These are phyloP conservation scores for Hassar affinis DNA, from an alignment of 2,113 vertebrate genomes.

Conservation along the genomic window DNA sequence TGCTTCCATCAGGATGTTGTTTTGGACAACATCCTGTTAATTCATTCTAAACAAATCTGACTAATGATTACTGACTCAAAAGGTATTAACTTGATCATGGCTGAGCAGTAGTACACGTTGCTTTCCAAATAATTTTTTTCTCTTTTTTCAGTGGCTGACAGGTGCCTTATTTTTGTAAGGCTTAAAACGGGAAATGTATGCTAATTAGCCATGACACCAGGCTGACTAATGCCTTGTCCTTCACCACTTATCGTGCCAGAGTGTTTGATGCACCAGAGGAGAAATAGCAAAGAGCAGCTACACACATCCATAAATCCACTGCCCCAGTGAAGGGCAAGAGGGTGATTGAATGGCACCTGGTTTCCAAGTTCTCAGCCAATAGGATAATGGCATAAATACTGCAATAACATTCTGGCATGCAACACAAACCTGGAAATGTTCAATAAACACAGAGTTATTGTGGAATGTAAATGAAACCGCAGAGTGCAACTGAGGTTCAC, in stretches of 20 bases:
- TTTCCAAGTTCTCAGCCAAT: slow-evolving; percentile 33
- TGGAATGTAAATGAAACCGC: neutral
- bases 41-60: slow-evolving; percentile 53
- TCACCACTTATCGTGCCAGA: slow-evolving; percentile 8
- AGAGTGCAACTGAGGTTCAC: neutral
- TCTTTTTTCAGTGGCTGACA: slow-evolving; percentile 29
- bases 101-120: slow-evolving; percentile 30
- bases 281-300: slow-evolving; percentile 23
- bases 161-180: slow-evolving; percentile 51
- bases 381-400: slow-evolving; percentile 32
- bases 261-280: slow-evolving; percentile 26
- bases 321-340: neutral
- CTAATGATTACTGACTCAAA: slow-evolving; percentile 53
- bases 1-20: slow-evolving; percentile 6
- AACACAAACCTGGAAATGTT: slow-evolving; percentile 19
- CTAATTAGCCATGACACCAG: slow-evolving; percentile 50
- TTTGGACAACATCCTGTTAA: slow-evolving; percentile 47
- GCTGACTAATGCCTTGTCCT: slow-evolving; percentile 41
- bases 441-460: slow-evolving; percentile 4
- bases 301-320: slow-evolving; percentile 36
- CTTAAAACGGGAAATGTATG: slow-evolving; percentile 46
- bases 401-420: slow-evolving; percentile 15
- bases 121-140: slow-evolving; percentile 44
- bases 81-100: slow-evolving; percentile 53
- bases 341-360: slow-evolving; percentile 49